Evolutionary conservation across 2,888 invertebrate species (phyloP), one percentile per base, ranked within the genome.

Genomic region (Syritta pipiens): DNA sequence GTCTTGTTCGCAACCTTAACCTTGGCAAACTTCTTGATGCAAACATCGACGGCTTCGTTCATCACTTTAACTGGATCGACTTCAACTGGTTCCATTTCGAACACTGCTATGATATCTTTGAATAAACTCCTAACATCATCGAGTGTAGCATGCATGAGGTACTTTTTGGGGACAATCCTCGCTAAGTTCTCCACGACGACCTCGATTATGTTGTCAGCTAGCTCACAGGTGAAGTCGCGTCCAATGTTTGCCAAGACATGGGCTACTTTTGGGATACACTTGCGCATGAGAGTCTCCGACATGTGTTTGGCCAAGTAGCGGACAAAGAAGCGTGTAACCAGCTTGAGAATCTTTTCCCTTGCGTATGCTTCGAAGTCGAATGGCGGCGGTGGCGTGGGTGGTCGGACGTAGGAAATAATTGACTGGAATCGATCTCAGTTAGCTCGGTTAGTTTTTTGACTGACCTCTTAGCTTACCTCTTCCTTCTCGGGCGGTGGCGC

Each of bases 191-290:
- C 85, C 1, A 86, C 84, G 7, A 88, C 83, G 53, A 86, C 86
- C 14, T 85, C 85, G 30, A 86, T 83, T 3, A 87, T 85, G 26
- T 86, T 85, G 48, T 88, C 87, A 1, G 86, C 86, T 20, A 87
- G 82, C 2, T 83, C 81, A 7, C 86, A 86, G 49, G 87, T 86
- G 32, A 87, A 87, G 35, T 83, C 86, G 3, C 86, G 85, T 1
- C 88, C 89, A 0, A 87, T 87, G 67, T 88, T 88, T 22, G 84
- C 85, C 6, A 89, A 81, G 51, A 87, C 87, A 7, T 86, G 83
- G 3, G 88, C 83, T 0, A 86, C 86, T 37, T 87, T 85, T 14
- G 84, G 83, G 0, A 86, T 83, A 51, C 86, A 86, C 35, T 86
- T 87, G 0, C 85, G 83, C n/a, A 88, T 82, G 26, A 85, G 84